Evolutionary conservation across 2,113 vertebrate species (phyloP).

Genomic region (Galemys pyrenaicus): DNA sequence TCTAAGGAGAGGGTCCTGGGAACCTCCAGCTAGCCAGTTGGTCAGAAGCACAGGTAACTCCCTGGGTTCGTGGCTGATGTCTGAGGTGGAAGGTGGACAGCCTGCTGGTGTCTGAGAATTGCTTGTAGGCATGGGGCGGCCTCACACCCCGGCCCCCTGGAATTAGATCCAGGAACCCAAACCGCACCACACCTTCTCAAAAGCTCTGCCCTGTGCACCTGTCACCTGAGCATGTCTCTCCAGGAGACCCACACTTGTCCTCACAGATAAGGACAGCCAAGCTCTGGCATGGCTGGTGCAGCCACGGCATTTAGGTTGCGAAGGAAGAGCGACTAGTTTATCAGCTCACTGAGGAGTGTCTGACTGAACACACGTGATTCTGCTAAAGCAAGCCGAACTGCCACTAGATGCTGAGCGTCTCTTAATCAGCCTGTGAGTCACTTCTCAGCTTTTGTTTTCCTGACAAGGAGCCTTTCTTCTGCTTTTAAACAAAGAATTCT

Average conservation of each 20-base stretch:
- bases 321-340: neutral
- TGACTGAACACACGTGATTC: neutral
- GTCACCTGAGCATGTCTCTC: neutral
- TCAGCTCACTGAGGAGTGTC: neutral
- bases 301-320: neutral
- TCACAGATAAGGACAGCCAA: neutral
- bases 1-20: too few relatives aligned
- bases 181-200: neutral
- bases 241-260: neutral
- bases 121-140: too few relatives aligned
- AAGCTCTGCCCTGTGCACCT: neutral
- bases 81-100: too few relatives aligned
- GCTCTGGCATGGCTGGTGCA: neutral
- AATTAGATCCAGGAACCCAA: too few relatives aligned
- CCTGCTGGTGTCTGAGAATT: too few relatives aligned
- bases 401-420: neutral
- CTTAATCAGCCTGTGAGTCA: slow-evolving; percentile 44
- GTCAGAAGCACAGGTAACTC: too few relatives aligned
- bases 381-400: neutral
- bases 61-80: too few relatives aligned
- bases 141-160: too few relatives aligned
- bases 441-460: slow-evolving; percentile 52
- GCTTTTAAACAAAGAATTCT: slow-evolving; percentile 56
- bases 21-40: too few relatives aligned
- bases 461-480: slow-evolving; percentile 43